Percentiles rank a stretch among this genome's conserved stretches.
These are phyloP conservation scores for Apotomis betuletana DNA, from an alignment of 2,888 invertebrate species.

Conservation along the genomic window DNA sequence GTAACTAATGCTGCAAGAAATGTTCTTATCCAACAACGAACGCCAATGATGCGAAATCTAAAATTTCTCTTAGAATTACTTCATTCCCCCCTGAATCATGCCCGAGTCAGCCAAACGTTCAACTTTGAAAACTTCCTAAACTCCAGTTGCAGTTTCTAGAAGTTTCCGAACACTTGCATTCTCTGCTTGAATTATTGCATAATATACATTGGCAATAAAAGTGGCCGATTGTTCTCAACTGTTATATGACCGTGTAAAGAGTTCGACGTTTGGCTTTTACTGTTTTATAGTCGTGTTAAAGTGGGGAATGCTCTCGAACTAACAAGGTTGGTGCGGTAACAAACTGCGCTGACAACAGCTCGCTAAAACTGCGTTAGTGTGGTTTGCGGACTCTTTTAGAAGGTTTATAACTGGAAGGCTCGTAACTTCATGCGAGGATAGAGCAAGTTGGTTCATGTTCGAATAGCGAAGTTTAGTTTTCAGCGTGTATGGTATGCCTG, in stretches of 20 bases:
- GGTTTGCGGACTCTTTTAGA: constrained; percentile 6
- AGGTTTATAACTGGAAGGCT: constrained; percentile 8
- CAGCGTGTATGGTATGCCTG: not conserved
- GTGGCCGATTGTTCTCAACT: constrained; percentile 64
- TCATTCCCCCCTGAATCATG: constrained; percentile 50
- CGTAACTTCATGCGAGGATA: not conserved
- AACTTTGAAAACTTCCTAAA: constrained; percentile 54
- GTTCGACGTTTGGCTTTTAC: constrained; percentile 47
- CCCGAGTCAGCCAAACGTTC: constrained; percentile 43
- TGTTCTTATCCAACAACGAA: constrained; percentile 29
- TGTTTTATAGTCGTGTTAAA: constrained; percentile 37
- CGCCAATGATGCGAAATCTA: constrained; percentile 35
- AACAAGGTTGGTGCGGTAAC: constrained; percentile 27
- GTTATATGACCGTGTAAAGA: constrained; percentile 68
- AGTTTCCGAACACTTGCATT: constrained; percentile 70
- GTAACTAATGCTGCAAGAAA: constrained; percentile 27
- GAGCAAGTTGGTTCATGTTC: not conserved
- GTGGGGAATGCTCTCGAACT: constrained; percentile 33
- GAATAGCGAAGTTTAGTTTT: not conserved
- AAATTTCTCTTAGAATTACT: constrained; percentile 35
- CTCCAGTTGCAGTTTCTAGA: constrained; percentile 43
- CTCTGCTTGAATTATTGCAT: constrained; percentile 70
- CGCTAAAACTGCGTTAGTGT: not conserved
- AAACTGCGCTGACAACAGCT: constrained; percentile 23
- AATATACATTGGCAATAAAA: constrained; percentile 69